These are phyloP conservation scores for Empidonax alnorum DNA, from an alignment of 2,113 vertebrate genomes.

Conservation along the genomic window DNA sequence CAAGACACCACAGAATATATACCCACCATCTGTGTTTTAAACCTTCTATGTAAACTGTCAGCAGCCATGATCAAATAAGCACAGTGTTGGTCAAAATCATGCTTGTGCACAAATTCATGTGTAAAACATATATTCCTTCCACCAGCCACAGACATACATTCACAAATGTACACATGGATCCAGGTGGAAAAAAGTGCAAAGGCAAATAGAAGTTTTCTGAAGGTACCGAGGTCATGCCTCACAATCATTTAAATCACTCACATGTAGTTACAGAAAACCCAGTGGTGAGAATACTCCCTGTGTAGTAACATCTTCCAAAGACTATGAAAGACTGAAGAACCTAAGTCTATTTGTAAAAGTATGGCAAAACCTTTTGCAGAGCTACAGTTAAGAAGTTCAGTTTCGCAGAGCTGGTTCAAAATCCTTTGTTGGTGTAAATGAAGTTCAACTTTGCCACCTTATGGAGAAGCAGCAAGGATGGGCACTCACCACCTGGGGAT, in stretches of 20 bases:
- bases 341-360: neutral
- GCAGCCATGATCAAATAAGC: neutral
- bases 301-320: neutral
- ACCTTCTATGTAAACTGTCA: neutral
- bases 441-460: neutral
- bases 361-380: neutral
- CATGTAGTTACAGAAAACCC: neutral
- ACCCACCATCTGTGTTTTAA: neutral
- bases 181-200: neutral
- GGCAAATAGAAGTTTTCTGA: neutral
- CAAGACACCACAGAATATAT: neutral
- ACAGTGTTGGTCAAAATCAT: neutral
- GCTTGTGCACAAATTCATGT: rapidly evolving
- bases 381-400: too few species aligned
- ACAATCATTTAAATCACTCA: neutral
- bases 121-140: neutral
- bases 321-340: neutral
- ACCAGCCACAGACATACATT: neutral
- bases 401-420: neutral
- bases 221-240: neutral
- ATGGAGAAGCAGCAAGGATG: neutral
- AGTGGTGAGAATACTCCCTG: neutral
- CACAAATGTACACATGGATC: neutral
- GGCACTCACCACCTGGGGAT: neutral
- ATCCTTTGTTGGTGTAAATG: neutral